Evolutionary conservation across 2,113 vertebrate genomes (phyloP).

Genomic region (Scomber scombrus): DNA sequence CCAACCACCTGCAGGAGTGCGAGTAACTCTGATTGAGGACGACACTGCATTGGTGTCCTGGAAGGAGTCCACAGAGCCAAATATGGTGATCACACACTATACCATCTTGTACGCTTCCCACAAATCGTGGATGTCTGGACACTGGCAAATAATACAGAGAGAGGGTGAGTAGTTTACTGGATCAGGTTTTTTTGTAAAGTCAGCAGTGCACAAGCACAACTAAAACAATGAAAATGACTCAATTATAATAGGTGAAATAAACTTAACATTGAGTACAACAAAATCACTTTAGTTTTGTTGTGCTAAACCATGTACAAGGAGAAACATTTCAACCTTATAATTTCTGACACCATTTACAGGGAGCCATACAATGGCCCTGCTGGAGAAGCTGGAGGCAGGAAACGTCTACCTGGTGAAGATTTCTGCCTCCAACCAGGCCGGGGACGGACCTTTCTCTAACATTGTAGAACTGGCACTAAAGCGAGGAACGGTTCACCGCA

Average conservation of each 20-base stretch:
- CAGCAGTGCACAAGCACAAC: not conserved
- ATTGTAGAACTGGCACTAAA: slow-evolving; percentile 88
- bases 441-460: slow-evolving; percentile 94
- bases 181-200: not conserved
- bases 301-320: not conserved
- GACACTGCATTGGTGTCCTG: slow-evolving; percentile 96
- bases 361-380: slow-evolving; percentile 93
- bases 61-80: slow-evolving; percentile 90
- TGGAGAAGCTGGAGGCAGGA: slow-evolving; percentile 93
- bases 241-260: too few species aligned
- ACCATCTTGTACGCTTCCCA: slow-evolving; percentile 94
- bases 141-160: slow-evolving; percentile 92
- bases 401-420: slow-evolving; percentile 95
- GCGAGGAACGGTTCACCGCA: slow-evolving; percentile 85
- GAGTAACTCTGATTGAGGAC: slow-evolving; percentile 93
- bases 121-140: slow-evolving; percentile 90
- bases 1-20: slow-evolving; percentile 89
- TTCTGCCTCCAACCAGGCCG: slow-evolving; percentile 93
- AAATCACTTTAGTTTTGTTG: not conserved
- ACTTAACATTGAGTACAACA: not conserved
- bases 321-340: not conserved
- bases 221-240: too few species aligned
- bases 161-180: slow-evolving; percentile 86
- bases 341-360: slow-evolving; percentile 78
- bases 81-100: slow-evolving; percentile 89